Evolutionary conservation across 2,888 invertebrate genomes (phyloP), one percentile per base, ranked within the genome.

Genomic region (Mimachlamys varia): DNA sequence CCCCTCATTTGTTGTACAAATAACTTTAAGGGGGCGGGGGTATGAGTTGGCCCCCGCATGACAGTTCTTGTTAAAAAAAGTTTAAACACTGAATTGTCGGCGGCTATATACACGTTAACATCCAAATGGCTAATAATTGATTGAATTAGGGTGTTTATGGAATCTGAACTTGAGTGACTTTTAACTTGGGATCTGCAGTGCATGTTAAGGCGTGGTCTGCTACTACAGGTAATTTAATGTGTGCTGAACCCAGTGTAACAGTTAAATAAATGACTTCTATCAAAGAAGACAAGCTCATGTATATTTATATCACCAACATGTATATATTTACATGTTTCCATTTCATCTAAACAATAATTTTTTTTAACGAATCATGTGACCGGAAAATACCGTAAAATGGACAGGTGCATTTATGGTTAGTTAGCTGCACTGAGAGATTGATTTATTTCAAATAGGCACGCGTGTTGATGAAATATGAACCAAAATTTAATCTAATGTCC

Each of bases 251-350:
- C 7, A 44, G 7, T 58, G 19, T 19, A 19, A 22, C 7, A 19
- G 76, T 76, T 33, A 76, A 76, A 76, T 76, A 33, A 76, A 76
- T 76, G 33, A 76, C 76, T 76, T 76, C 76, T 33, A 76, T 76
- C 76, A 76, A 33, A 76, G 76, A 33, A 76, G 76, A 76, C 76
- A 76, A 33, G 33, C 76, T 76, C 76, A 76, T 76, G 76, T 76
- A 33, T 76, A 76, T 76, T 12, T 76, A 76, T 76, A 76, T 33
- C 1, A 33, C 0, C 10, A 76, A 33, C 27, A 27, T 76, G 33
- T 76, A 33, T 33, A 76, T 33, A 76, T 76, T 27, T 33, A 76
- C 76, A 76, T 76, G 76, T 27, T 76, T 27, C 76, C 76, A 76
- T 76, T 76, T 76, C 76, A 76, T 76, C 27, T 27, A 76, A 33